These are phyloP conservation scores for Diglossa cyanea DNA, from an alignment of 2,797 vertebrate genomes.

Conservation along the genomic window DNA sequence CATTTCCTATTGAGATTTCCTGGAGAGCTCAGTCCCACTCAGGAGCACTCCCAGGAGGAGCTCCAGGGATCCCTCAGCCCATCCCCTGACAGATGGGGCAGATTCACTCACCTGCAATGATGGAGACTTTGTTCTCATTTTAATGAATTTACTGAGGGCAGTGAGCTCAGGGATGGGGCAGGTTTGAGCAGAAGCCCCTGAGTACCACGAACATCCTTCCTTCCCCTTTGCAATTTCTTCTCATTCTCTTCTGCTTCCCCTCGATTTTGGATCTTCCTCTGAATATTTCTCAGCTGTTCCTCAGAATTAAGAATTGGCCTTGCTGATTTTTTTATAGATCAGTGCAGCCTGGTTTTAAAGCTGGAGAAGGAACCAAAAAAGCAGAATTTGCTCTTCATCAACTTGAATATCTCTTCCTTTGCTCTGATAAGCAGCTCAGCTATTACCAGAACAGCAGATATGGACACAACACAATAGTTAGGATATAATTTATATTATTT, in stretches of 20 bases:
- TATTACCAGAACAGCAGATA: not conserved
- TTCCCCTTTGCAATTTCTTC: not conserved
- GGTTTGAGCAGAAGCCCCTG: slow-evolving; percentile 9
- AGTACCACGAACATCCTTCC: not conserved
- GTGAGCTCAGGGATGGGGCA: slow-evolving; percentile 19
- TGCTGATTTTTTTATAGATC: not conserved
- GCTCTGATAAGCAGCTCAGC: not conserved
- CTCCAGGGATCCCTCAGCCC: not conserved
- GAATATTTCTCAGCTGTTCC: not conserved
- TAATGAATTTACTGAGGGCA: not conserved
- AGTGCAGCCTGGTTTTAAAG: slow-evolving; percentile 30
- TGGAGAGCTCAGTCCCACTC: not conserved
- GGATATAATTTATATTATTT: not conserved
- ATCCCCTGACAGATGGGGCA: not conserved
- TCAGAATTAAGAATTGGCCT: slow-evolving; percentile 11
- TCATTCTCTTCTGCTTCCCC: slow-evolving; percentile 35
- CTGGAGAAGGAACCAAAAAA: not conserved
- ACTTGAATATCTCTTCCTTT: not conserved
- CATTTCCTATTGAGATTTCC: not conserved
- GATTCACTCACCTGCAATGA: accelerated
- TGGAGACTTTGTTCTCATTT: not conserved
- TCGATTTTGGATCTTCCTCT: not conserved
- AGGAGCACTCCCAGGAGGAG: not conserved
- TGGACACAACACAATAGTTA: not conserved
- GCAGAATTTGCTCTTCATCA: not conserved